A percentile compares a stretch with the other conserved stretches of the same genome.
Evolutionary conservation across 2,888 invertebrate species (phyloP).

Genomic region (Zaprionus bogoriensis): DNA sequence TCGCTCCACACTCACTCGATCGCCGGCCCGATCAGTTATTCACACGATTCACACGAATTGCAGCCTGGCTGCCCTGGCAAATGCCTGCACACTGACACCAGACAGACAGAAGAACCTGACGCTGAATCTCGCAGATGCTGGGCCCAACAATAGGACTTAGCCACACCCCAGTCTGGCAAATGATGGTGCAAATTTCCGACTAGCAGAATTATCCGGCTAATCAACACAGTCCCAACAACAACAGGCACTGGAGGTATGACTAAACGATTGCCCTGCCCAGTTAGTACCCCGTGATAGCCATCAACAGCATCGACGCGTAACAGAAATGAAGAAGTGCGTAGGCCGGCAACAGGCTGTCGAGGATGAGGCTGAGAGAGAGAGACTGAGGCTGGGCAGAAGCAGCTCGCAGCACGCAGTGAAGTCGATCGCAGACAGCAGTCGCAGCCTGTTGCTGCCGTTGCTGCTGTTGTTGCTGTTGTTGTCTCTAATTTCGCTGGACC

Average conservation of each 20-base stretch:
- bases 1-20: constrained; percentile 3
- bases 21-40: constrained; percentile 5
- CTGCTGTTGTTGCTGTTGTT: constrained; percentile 24
- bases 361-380: constrained; percentile 18
- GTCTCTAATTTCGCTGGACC: constrained; percentile 74
- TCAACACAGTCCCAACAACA: constrained; percentile 43
- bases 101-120: constrained; percentile 24
- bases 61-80: too few species aligned
- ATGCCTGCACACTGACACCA: constrained; percentile 46
- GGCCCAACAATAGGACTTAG: constrained; percentile 44
- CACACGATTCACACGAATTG: background rate
- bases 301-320: constrained; percentile 47
- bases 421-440: constrained; percentile 6
- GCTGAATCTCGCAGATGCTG: background rate
- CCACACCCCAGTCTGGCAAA: constrained; percentile 59
- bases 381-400: constrained; percentile 29
- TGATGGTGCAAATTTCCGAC: constrained; percentile 54
- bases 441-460: constrained; percentile 25
- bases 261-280: constrained; percentile 51
- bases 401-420: constrained; percentile 1
- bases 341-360: constrained; percentile 40
- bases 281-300: constrained; percentile 54
- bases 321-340: constrained; percentile 62
- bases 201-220: constrained; percentile 64
- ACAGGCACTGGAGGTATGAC: constrained; percentile 21